Evolutionary conservation across 2,888 invertebrate species (phyloP), one percentile per base, ranked within the genome.

Genomic region (Drosophila meridiana): DNA sequence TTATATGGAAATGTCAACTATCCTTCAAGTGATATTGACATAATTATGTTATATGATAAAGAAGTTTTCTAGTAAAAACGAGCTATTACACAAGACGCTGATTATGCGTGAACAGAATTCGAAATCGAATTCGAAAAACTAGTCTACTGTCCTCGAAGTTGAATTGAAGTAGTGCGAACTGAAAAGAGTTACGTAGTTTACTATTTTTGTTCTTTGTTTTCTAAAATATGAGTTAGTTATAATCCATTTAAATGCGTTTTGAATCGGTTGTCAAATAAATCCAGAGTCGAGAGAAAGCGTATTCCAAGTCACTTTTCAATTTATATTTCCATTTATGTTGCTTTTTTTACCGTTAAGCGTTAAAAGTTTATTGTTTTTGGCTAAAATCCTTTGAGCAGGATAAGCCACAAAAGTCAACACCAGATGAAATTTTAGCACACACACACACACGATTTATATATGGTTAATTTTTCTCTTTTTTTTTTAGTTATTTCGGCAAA

Each of bases 171-270:
- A 59, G 57, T 50, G 28, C 34, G 30, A 14, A 32, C 32, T 45
- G 42, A 40, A 32, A 40, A 40, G 63, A 61, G 61, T 62, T 62
- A 71, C 47, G 74, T 57, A 50, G 50, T 34, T 50, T 50, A n/a
- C 30, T 32, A 42, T 52, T 45, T 50, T 28, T 62, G 28, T 30
- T 57, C 43, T 57, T 36, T 2, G 13, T 6, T 56, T 20, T 42
- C 20, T 14, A 26, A 52, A 28, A 64, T 57, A 67, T 59, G 36
- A 65, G 65, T 71, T 70, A 65, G 58, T 71, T 82, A 71, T 85
- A 85, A 86, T 86, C 85, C 85, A 86, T 80, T 86, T 75, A 62
- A 63, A 32, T 63, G 78, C 65, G 81, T 71, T 69, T 80, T 59
- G 58, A 70, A 65, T 68, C 62, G 57, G 69, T 63, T 72, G 69